A percentile compares a stretch with the other conserved stretches of the same genome.
Conservation (phyloP, 2,888 invertebrate genomes). For the Acanthosepion lycidas region DNA sequence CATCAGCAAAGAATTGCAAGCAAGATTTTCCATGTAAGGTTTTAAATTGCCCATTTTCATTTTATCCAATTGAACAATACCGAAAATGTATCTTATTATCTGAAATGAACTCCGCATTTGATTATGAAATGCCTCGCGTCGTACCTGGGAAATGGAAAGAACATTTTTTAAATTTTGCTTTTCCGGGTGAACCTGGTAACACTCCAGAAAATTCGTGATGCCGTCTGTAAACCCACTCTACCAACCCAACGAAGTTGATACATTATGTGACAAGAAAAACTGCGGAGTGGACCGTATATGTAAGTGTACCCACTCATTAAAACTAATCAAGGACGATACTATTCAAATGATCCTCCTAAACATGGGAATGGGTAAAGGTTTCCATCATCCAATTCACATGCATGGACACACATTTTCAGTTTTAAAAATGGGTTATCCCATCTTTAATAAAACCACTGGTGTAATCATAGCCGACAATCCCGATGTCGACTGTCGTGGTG, state of each 20-base stretch:
- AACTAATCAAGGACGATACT: constrained; percentile 58
- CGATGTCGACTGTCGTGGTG: constrained; percentile 60
- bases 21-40: constrained; percentile 52
- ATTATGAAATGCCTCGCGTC: constrained; percentile 53
- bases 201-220: constrained; percentile 56
- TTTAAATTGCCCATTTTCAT: constrained; percentile 59
- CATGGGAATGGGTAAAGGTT: constrained; percentile 63
- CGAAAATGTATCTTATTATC: constrained; percentile 55
- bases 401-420: constrained; percentile 71
- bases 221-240: constrained; percentile 59
- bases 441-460: constrained; percentile 54
- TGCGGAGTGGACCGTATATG: constrained; percentile 60
- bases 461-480: constrained; percentile 55
- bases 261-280: constrained; percentile 55
- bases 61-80: constrained; percentile 49
- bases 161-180: constrained; percentile 67
- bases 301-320: constrained; percentile 60
- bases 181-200: constrained; percentile 58
- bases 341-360: constrained; percentile 66
- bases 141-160: constrained; percentile 56
- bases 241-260: constrained; percentile 59
- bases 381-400: constrained; percentile 69
- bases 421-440: constrained; percentile 64
- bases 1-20: constrained; percentile 53
- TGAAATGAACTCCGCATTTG: constrained; percentile 52